Evolutionary conservation across 2,888 invertebrate genomes (phyloP).

Genomic region (Stomorhina lunata): DNA sequence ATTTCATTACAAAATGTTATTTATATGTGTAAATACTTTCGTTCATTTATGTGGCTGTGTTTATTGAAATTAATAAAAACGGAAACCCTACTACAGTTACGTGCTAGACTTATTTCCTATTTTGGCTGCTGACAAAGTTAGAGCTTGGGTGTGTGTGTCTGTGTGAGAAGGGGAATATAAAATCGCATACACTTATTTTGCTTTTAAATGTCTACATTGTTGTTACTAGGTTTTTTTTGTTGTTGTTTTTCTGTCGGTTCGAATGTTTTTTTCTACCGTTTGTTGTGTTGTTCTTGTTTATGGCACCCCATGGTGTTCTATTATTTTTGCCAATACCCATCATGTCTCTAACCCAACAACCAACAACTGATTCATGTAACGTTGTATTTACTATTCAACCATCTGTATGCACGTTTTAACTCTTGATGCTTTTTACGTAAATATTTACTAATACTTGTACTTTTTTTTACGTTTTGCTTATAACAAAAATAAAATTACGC

Average conservation of each 20-base stretch:
- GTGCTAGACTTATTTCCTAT: constrained; percentile 61
- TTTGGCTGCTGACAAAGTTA: not conserved
- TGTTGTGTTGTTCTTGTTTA: constrained; percentile 48
- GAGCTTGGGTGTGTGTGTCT: not conserved
- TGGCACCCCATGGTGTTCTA: constrained; percentile 60
- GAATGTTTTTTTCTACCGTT: constrained; percentile 11
- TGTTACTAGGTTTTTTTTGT: constrained; percentile 21
- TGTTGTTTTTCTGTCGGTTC: constrained; percentile 10
- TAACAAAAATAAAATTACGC: constrained; percentile 58
- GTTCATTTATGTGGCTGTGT: constrained; percentile 23
- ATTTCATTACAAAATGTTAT: too few relatives aligned
- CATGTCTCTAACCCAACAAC: constrained; percentile 50
- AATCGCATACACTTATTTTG: constrained; percentile 3
- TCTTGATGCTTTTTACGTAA: constrained; percentile 57
- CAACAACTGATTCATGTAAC: constrained; percentile 5
- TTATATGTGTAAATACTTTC: not conserved
- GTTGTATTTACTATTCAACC: constrained; percentile 5
- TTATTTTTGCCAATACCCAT: constrained; percentile 31
- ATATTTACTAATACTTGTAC: constrained; percentile 40
- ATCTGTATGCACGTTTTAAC: constrained; percentile 58
- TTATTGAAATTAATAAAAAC: constrained; percentile 61
- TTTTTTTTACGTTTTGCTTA: not conserved
- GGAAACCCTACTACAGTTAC: constrained; percentile 57
- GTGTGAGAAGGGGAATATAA: not conserved
- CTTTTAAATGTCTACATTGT: constrained; percentile 49